Evolutionary conservation across 2,888 invertebrate genomes (phyloP).

Genomic region (Stegophylla sp.): DNA sequence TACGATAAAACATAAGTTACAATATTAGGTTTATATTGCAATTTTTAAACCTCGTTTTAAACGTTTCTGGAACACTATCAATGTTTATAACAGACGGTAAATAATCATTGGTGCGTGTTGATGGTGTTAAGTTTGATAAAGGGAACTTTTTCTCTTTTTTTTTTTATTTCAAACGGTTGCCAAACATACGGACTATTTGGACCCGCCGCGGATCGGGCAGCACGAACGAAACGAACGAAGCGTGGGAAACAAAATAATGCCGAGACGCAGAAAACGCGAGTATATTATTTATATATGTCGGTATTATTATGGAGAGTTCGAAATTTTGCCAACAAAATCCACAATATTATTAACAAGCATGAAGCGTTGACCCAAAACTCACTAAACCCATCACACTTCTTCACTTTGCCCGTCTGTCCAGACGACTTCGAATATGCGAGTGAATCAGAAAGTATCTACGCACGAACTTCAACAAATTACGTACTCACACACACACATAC

Average conservation of each 20-base stretch:
- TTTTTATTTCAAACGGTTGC: neutral
- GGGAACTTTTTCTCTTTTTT: too few species aligned
- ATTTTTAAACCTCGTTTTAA: too few species aligned
- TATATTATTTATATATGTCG: too few species aligned
- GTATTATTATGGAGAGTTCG: neutral
- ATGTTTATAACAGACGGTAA: too few species aligned
- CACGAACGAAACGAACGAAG: constrained; percentile 27
- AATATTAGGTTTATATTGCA: too few species aligned
- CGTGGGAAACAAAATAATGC: constrained; percentile 12
- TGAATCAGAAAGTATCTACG: neutral
- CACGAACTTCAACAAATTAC: neutral
- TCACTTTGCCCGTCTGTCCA: neutral
- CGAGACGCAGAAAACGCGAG: too few species aligned
- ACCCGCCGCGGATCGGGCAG: neutral
- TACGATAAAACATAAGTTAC: too few species aligned
- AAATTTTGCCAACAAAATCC: constrained; percentile 41
- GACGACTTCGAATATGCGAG: neutral
- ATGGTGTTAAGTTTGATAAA: too few species aligned
- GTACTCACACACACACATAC: neutral
- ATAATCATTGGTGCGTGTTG: too few species aligned
- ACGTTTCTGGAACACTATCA: too few species aligned
- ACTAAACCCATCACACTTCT: neutral
- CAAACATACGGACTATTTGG: neutral
- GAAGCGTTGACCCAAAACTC: neutral
- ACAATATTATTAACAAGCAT: neutral